A percentile compares a stretch with the other conserved stretches of the same genome.
Evolutionary conservation across 92 coral and sea anemone species (phyloP).

Genomic region (Meandrina meandrites): DNA sequence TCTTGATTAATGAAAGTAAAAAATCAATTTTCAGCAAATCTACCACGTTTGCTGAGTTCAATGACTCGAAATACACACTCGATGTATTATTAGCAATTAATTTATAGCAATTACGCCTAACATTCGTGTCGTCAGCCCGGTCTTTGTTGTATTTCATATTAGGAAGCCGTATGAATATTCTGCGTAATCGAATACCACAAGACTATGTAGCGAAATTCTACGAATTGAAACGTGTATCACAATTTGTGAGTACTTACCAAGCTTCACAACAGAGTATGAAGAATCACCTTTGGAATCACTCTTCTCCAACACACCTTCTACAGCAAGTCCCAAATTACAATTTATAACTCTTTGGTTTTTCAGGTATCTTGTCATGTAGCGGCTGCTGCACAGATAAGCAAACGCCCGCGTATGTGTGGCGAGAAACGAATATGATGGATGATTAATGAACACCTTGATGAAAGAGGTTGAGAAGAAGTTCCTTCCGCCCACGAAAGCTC

Average conservation of each 20-base stretch:
- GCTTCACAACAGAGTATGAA: neutral
- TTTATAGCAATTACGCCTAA: neutral
- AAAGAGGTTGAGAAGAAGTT: neutral
- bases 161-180: neutral
- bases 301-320: neutral
- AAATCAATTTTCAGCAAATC: neutral
- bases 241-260: neutral
- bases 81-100: neutral
- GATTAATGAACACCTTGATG: slow-evolving; percentile 12
- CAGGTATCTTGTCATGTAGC: neutral
- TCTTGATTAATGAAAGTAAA: neutral
- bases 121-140: neutral
- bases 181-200: neutral
- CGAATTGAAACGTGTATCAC: neutral
- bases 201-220: neutral
- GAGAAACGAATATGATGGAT: neutral
- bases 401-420: neutral
- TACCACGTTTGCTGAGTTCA: neutral
- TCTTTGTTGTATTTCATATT: neutral
- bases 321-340: neutral
- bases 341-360: neutral
- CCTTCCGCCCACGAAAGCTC: neutral
- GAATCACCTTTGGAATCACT: neutral
- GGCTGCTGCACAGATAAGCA: neutral
- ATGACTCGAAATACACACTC: neutral